Evolutionary conservation across 2,113 vertebrate genomes (phyloP).

Genomic region (Oreotrochilus melanogaster): DNA sequence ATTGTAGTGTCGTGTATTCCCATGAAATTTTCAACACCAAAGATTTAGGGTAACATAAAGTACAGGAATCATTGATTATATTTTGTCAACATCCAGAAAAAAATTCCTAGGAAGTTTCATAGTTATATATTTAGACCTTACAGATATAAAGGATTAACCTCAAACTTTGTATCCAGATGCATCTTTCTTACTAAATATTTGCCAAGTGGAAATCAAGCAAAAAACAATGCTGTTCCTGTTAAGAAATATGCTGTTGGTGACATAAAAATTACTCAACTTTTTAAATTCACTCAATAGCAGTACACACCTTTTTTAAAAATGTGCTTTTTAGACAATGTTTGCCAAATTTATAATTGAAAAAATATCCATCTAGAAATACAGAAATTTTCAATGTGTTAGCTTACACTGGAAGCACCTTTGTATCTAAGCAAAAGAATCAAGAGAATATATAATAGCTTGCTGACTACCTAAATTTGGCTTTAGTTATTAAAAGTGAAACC

Average conservation of each 20-base stretch:
- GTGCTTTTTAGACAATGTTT: background rate
- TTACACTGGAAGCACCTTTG: background rate
- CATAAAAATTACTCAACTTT: background rate
- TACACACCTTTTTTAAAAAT: background rate
- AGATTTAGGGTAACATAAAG: background rate
- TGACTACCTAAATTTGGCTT: background rate
- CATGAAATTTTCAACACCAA: background rate
- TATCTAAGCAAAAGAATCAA: background rate
- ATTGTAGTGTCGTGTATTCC: background rate
- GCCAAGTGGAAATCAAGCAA: constrained; percentile 5
- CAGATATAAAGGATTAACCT: background rate
- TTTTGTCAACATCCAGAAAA: background rate
- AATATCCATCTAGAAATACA: background rate
- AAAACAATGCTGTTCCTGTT: background rate
- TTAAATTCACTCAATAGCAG: background rate
- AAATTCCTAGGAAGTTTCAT: background rate
- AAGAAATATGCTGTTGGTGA: background rate
- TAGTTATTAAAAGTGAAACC: background rate
- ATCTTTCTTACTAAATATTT: background rate
- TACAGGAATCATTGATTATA: background rate
- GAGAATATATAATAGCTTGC: background rate
- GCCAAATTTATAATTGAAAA: background rate
- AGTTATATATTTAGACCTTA: background rate
- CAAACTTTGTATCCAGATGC: background rate
- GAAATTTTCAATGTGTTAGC: background rate